Evolutionary conservation across 2,113 vertebrate species (phyloP), one percentile per base, ranked within the genome.

Genomic region (Malurus cyaneus): DNA sequence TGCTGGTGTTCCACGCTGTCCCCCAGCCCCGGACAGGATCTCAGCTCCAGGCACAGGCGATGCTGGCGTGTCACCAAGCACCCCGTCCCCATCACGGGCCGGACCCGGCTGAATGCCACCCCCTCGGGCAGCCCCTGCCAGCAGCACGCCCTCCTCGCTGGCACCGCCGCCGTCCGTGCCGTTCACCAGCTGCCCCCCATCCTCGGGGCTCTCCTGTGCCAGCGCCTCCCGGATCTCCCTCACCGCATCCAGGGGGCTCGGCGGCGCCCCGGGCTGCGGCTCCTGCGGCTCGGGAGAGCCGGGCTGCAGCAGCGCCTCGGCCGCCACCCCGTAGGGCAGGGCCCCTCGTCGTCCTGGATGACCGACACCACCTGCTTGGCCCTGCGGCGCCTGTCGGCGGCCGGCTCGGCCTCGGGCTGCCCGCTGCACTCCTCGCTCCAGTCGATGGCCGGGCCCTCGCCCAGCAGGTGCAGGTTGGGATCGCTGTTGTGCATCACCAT

Each of bases 401-500:
- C 54, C 1, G 72, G 54, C 10, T 98, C 98, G 0, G 34, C 26
- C 24, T 98, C 97, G 0, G 95, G 80, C 31, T 85, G 53, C 2
- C 87, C 28, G 5, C 97, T 2, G 56, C 98, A 98, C 54, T 99
- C 98, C 57, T 98, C 88, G 0, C 97, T 98, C 99, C 99, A 99
- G 95, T 99, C 98, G 24, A 99, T 98, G 44, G 98, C 81, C 1
- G 82, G 25, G 0, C 92, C 97, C 76, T 99, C 98, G 0, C 96
- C 98, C 15, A 99, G 98, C 69, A 99, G 97, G 95, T 99, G 98
- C 54, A 99, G 98, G 98, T 99, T 99, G 88, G 99, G 99, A 94
- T 99, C 99, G 2, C 99, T 99, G 98, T 98, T 99, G 94, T 98
- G 98, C 97, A 99, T 96, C 29, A 99, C 97, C 60, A 99, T 97